Base-by-base conservation (phyloP, 2,113 vertebrate genomes). In the Acrocephalus kingi region DNA sequence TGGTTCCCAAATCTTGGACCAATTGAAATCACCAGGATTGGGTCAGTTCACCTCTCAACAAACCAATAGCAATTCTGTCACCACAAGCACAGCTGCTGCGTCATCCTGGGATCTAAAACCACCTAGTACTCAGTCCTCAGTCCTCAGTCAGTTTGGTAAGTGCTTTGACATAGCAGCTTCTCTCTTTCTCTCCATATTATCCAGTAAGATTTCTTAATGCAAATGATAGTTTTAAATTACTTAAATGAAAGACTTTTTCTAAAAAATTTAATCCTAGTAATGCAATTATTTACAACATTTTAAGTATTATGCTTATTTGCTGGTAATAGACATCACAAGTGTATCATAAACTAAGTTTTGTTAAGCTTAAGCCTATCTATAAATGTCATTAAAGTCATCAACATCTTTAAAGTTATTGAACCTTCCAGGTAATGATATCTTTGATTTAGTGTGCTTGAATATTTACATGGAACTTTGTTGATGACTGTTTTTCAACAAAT, bases 71-170 rank as follows among this genome's bases (percentile, higher is more conserved):
- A 95, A 77, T 30, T 94, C 92, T 80, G 30, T 94, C 59, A 85
- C 97, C 30, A 87, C 96, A 75, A 75, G 97, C 64, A 59, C 96
- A 20, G 89, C 90, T 59, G 52, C 97, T 68, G 62, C 97, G 10
- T 95, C 98, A 43, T 97, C 98, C 56, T 98, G 98, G 97, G 98
- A 99, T 88, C 92, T 97, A 61, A 99, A 99, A 94, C 71, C 97
- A 5, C 96, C 98, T 27, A 95, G 97, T 89, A 91, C 97, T 48
- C 98, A 99, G 63, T 83, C 97, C 62, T 96, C 98, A 75, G 96
- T 98, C 90, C 96, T 97, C 39, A 97, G 79, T 96, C 98, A 99
- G 97, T 99, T 99, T 97, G 99, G 99, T 99, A 97, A 98, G 99
- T 98, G 19, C 54, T n/a, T 87, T 58, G 28, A 30, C 62, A 39